A percentile compares a stretch with the other conserved stretches of the same genome.
phyloP scores from a whole-genome alignment of 2,888 invertebrate genomes.

The Abrostola tripartita region DNA sequence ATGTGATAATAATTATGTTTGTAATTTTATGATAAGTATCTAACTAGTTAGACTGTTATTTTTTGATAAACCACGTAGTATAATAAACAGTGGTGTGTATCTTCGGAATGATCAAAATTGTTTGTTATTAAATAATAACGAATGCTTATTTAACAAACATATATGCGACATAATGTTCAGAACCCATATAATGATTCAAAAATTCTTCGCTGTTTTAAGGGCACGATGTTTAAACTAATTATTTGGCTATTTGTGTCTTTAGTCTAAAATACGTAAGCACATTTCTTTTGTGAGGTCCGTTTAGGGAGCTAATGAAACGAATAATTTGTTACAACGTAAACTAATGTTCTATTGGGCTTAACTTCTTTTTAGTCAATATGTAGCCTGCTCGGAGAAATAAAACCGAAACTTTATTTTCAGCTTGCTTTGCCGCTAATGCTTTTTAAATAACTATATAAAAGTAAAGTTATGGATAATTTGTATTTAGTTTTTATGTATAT shows the following conservation, averaged over 20 bases:
- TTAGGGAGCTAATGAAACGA: constrained; percentile 58
- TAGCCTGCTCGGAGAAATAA: background rate
- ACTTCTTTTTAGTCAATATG: constrained; percentile 23
- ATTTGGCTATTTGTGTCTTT: constrained; percentile 50
- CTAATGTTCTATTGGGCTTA: constrained; percentile 38
- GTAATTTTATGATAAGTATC: too few relatives aligned
- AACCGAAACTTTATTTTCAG: background rate
- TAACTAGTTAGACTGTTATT: too few relatives aligned
- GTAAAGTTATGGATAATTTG: background rate
- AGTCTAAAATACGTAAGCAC: constrained; percentile 38
- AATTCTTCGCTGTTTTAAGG: constrained; percentile 11
- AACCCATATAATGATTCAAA: constrained; percentile 21
- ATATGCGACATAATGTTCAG: constrained; percentile 1
- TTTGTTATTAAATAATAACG: too few relatives aligned
- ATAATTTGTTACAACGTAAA: constrained; percentile 53
- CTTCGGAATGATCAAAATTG: too few relatives aligned
- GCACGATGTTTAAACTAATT: constrained; percentile 52
- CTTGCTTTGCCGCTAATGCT: background rate
- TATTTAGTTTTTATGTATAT: too few relatives aligned
- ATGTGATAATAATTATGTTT: too few relatives aligned
- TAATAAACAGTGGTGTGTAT: too few relatives aligned
- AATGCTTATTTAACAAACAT: background rate
- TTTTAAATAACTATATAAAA: background rate
- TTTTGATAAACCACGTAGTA: too few relatives aligned
- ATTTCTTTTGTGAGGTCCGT: constrained; percentile 50